Evolutionary conservation across 2,113 vertebrate genomes (phyloP), one percentile per base, ranked within the genome.

Genomic region (Channa argus): DNA sequence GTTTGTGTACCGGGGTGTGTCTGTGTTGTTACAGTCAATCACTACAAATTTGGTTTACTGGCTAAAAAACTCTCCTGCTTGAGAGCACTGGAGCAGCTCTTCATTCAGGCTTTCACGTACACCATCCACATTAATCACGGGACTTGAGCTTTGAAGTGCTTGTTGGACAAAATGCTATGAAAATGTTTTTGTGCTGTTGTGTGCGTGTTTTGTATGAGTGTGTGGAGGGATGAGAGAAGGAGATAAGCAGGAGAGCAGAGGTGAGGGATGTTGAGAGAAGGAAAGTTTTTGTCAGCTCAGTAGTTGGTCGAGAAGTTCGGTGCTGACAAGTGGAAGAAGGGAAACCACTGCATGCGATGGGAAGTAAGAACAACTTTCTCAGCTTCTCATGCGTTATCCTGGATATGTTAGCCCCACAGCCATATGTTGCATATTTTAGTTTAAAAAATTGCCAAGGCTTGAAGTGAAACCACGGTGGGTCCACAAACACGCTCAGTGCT

Each of bases 201-300:
- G 38, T 45, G 47, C n/a, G n/a, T n/a, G n/a, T 50, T 37, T 37
- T 52, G 44, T 38, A 11, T 33, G 39, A 49, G 55, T 24, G 60
- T 59, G 24, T 37, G 6, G 37, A 51, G 38, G 66, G 24, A 12
- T 51, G n/a, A 38, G 10, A 60, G 47, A 41, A 45, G 36, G 51
- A n/a, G 14, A 34, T 72, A 36, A 56, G 76, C 5, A 14, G 63
- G 46, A 52, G 54, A 61, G 46, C 15, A 39, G 63, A 43, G 8
- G 37, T 7, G 24, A 24, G n/a, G n/a, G n/a, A 39, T 5, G 61
- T 71, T 58, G 15, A 76, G 61, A 50, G 79, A 66, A 43, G 24
- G 56, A 70, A 75, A 76, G 56, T 63, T 81, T 79, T 77, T n/a
- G 81, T 88, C 53, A 63, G 65, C 80, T 80, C 78, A 82, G 86